These are phyloP conservation scores for Cephalopholis sonnerati DNA, from an alignment of 2,113 vertebrate genomes.

Conservation along the genomic window DNA sequence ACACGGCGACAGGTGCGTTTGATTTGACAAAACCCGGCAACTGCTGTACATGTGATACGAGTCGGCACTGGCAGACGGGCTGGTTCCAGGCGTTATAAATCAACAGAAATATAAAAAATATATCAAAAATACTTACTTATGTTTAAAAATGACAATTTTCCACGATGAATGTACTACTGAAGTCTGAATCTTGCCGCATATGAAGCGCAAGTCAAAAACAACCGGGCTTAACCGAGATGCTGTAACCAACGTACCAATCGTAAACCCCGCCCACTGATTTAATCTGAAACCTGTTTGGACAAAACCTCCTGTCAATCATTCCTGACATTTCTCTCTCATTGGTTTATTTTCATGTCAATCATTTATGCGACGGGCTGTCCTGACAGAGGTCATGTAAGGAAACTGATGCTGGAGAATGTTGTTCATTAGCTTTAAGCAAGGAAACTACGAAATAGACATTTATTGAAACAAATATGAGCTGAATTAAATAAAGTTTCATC, in stretches of 20 bases:
- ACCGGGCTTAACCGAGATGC: fast-evolving
- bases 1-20: constrained; percentile 45
- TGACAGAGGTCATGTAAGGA: not conserved
- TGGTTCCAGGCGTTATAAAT: fast-evolving
- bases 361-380: not conserved
- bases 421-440: not conserved
- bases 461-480: too few relatives aligned
- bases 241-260: not conserved
- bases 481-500: not conserved
- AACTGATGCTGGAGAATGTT: not conserved
- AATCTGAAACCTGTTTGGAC: constrained; percentile 21
- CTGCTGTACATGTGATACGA: not conserved
- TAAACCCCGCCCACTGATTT: constrained; percentile 15
- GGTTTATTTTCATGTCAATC: constrained; percentile 18
- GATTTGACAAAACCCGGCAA: not conserved
- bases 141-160: fast-evolving
- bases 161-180: fast-evolving
- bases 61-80: not conserved
- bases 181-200: fast-evolving
- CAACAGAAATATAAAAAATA: too few relatives aligned
- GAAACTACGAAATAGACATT: not conserved
- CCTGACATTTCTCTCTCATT: constrained; percentile 20
- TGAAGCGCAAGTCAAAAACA: fast-evolving
- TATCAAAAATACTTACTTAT: too few relatives aligned
- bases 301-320: not conserved